Base-by-base conservation (phyloP, 2,797 vertebrate species). In the Thalassophryne amazonica region DNA sequence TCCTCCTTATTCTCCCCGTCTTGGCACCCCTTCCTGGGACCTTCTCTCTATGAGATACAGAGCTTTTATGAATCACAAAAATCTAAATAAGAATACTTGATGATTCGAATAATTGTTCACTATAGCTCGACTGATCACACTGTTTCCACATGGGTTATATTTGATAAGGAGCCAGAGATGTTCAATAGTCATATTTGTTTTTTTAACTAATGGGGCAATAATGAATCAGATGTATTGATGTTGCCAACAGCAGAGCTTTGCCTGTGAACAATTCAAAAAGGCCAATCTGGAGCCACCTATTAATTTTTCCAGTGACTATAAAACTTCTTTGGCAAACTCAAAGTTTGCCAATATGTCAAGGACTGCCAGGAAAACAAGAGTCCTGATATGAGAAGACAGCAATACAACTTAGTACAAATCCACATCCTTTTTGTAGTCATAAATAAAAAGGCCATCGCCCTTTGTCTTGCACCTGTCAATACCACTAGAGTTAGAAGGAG, bases 381-480 rank as follows among this genome's bases (percentile, higher is more conserved):
- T 71, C 69, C 69, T 77, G 59, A 82, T 76, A 71, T 61, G 56
- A 81, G 78, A 81, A 73, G 20, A 58, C 67, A 72, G 68, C 68
- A 73, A 69, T 60, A 79, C 61, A 86, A 81, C 60, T 80, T 54
- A 77, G 59, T 78, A 69, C 72, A 71, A 20, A 78, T 77, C 72
- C 54, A 76, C 87, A 84, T 86, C 84, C 83, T 85, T 76, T 84
- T 74, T 84, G 69, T 53, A 50, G 78, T 83, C 86, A 89, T 91
- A 77, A 91, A 90, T 90, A 76, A 79, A 90, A 68, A 80, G 84
- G 70, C 81, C 78, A 85, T 86, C 76, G 75, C 66, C 51, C 60
- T 66, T 69, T 55, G 61, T 72, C 70, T 76, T 73, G 57, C 80
- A 75, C 73, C 72, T 83, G 76, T 90, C 88, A 78, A 90, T 91